These are phyloP conservation scores for Motacilla tschutschensis DNA, from an alignment of 2,113 vertebrate species.

Conservation along the genomic window DNA sequence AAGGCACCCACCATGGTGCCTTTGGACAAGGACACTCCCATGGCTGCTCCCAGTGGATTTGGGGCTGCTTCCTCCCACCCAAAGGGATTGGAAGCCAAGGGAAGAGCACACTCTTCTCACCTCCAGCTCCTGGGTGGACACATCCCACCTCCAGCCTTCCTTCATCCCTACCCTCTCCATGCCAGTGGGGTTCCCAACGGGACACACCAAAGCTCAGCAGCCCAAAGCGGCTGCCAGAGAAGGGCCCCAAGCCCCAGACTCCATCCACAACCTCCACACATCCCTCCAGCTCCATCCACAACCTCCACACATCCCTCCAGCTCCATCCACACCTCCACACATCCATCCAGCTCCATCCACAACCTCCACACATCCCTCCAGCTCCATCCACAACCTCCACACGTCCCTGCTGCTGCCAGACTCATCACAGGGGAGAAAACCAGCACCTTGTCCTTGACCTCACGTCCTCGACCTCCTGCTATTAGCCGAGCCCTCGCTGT, in stretches of 20 bases:
- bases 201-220: background rate
- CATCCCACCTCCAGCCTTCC: background rate
- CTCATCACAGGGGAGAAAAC: background rate
- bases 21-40: accelerated
- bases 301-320: background rate
- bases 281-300: background rate
- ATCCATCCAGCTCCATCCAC: background rate
- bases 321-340: background rate
- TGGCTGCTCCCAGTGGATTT: background rate
- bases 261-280: background rate
- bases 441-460: too few species aligned
- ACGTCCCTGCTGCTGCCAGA: accelerated
- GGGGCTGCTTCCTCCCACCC: background rate
- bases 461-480: too few species aligned
- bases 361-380: background rate
- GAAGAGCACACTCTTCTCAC: background rate
- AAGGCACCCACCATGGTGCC: too few species aligned
- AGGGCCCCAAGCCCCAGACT: background rate
- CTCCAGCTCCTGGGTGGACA: accelerated
- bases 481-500: too few species aligned
- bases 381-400: background rate
- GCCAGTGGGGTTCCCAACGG: accelerated
- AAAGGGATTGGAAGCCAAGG: background rate
- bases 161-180: background rate
- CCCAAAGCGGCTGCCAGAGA: accelerated